Evolutionary conservation across 2,888 invertebrate species (phyloP).

Genomic region (Lithodes maja): DNA sequence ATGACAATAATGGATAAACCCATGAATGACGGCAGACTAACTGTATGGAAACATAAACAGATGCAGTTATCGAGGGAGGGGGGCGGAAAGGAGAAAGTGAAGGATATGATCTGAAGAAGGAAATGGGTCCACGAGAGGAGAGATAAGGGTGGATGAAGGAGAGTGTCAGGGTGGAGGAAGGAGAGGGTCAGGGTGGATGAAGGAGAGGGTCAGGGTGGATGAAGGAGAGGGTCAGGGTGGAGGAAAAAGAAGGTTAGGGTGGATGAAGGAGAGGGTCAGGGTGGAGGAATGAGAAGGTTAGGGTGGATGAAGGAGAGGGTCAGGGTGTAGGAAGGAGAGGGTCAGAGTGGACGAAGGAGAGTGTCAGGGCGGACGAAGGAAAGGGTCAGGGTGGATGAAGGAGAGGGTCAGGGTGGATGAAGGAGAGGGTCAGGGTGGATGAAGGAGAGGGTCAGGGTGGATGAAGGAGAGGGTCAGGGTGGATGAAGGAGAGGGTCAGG

Average conservation of each 20-base stretch:
- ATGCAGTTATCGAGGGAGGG: neutral
- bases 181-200: neutral
- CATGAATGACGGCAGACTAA: neutral
- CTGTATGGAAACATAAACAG: neutral
- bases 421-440: neutral
- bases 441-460: neutral
- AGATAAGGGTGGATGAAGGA: neutral
- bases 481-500: neutral
- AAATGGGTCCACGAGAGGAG: neutral
- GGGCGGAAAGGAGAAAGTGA: neutral
- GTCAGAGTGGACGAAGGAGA: no score
- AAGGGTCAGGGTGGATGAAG: no score
- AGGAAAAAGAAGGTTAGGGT: neutral
- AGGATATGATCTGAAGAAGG: neutral
- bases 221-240: neutral
- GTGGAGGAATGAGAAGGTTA: neutral
- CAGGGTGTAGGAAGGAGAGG: neutral
- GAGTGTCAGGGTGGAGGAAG: neutral
- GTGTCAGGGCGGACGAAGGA: no score
- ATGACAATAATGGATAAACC: neutral
- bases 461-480: neutral
- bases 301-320: neutral
- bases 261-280: neutral
- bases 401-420: no score
- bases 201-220: neutral